Percentiles rank a stretch among this genome's conserved stretches.
These are phyloP conservation scores for Delphinapterus leucas DNA, from an alignment of 2,113 vertebrate genomes.

Conservation along the genomic window DNA sequence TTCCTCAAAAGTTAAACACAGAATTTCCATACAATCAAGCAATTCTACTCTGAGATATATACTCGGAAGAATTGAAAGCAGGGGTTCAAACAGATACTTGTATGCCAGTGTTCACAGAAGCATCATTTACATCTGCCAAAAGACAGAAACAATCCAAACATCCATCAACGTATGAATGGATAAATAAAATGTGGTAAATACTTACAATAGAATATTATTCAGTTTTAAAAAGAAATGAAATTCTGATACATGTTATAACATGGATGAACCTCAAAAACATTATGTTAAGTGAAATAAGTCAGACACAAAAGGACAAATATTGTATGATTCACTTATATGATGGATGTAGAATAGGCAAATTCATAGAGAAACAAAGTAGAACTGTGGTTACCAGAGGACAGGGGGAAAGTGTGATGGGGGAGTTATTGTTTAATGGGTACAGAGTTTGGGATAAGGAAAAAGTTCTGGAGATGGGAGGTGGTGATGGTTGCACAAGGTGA, in stretches of 20 bases:
- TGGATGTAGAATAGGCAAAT: neutral
- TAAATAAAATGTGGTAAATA: neutral
- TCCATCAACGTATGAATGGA: neutral
- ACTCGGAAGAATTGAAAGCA: neutral
- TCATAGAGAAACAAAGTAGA: neutral
- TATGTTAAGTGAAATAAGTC: neutral
- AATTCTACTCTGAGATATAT: neutral
- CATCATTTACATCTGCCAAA: neutral
- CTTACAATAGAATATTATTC: neutral
- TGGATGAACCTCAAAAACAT: neutral
- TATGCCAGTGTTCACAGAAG: neutral
- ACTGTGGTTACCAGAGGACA: neutral
- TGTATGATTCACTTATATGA: neutral
- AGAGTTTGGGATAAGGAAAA: neutral
- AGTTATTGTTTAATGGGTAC: neutral
- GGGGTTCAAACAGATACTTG: neutral
- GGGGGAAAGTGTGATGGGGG: neutral
- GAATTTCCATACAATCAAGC: neutral
- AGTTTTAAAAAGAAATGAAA: neutral
- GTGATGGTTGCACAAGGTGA: neutral
- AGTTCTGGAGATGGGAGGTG: neutral
- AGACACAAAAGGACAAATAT: neutral
- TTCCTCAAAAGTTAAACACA: neutral
- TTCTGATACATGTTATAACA: neutral
- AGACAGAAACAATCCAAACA: neutral